Conservation (phyloP, 2,113 vertebrate genomes). For the Eonycteris spelaea region DNA sequence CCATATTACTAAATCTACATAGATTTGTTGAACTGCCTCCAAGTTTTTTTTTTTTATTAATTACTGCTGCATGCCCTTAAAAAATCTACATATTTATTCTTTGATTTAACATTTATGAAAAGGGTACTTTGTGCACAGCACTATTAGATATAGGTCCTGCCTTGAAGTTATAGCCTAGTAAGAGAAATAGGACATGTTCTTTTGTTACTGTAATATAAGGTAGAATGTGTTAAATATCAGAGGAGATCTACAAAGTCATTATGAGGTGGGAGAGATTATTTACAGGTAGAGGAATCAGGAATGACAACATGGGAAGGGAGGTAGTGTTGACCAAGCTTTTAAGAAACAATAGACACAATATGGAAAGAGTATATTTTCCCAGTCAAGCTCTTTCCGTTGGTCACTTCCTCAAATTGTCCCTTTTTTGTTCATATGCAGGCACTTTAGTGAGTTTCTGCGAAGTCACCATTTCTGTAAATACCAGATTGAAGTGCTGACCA, state of each 20-base stretch:
- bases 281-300: not conserved
- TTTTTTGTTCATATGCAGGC: conserved; percentile 84
- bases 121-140: not conserved
- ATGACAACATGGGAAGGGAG: not conserved
- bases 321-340: not conserved
- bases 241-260: not conserved
- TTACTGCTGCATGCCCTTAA: not conserved
- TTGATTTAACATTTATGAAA: not conserved
- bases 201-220: conserved; percentile 43
- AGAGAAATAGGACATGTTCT: conserved; percentile 6
- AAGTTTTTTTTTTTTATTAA: not conserved
- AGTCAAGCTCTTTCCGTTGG: conserved; percentile 43
- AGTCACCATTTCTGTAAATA: conserved; percentile 99
- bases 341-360: not conserved
- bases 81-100: not conserved
- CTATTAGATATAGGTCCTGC: not conserved
- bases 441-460: conserved; percentile 97
- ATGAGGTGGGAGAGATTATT: not conserved
- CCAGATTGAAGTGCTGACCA: conserved; percentile 99
- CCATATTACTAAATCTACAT: not conserved
- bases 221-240: not conserved
- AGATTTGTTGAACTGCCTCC: not conserved
- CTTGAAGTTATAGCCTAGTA: not conserved
- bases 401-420: conserved; percentile 54
- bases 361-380: conserved; percentile 41